Percentiles rank a stretch among this genome's conserved stretches.
Conservation (phyloP, 2,888 invertebrate species). For the Cryptophagus acutangulus region DNA sequence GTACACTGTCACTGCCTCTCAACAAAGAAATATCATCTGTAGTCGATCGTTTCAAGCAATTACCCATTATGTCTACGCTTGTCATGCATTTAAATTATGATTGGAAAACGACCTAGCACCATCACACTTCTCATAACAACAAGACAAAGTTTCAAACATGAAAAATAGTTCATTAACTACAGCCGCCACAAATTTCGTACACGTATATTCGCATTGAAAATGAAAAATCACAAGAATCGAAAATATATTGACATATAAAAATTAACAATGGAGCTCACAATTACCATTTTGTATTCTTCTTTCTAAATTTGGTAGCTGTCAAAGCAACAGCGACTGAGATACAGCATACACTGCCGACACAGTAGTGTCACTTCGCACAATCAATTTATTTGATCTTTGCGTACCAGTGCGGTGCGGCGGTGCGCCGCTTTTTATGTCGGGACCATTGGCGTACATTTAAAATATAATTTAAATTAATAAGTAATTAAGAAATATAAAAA, state of each 20-base stretch:
- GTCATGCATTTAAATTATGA: conserved; percentile 40
- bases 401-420: no score
- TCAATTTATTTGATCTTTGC: no score
- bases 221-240: conserved; percentile 20
- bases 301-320: conserved; percentile 24
- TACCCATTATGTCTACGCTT: conserved; percentile 56
- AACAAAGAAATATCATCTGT: conserved; percentile 61
- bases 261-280: conserved; percentile 29
- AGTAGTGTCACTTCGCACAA: no score
- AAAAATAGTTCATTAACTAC: conserved; percentile 17
- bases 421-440: no score
- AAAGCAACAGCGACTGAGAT: conserved; percentile 11
- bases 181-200: not conserved
- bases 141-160: conserved; percentile 26
- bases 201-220: conserved; percentile 18
- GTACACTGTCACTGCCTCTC: conserved; percentile 55
- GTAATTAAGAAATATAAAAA: no score
- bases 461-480: no score
- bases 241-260: conserved; percentile 28
- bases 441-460: no score
- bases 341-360: no score
- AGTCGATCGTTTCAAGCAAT: conserved; percentile 63
- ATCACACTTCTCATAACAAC: conserved; percentile 25
- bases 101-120: conserved; percentile 21
- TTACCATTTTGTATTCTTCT: conserved; percentile 22